Conservation (phyloP, 1,140 invertebrate genomes). For the Marisa cornuarietis region DNA sequence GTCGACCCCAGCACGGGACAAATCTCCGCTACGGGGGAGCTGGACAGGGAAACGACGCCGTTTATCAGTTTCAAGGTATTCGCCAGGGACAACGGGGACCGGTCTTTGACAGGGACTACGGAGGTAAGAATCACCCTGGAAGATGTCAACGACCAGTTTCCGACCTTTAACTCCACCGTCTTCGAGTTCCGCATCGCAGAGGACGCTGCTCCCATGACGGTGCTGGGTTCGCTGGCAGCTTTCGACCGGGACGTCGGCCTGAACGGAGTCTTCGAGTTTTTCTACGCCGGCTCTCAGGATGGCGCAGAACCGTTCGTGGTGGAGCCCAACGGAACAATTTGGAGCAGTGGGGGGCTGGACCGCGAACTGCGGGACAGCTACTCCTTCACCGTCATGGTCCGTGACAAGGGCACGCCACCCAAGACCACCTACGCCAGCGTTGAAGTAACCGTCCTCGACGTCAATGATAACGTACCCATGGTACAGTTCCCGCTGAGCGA, state of each 20-base stretch:
- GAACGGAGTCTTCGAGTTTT: constrained; percentile 73
- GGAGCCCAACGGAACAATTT: constrained; percentile 84
- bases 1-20: constrained; percentile 41
- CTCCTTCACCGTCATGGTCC: constrained; percentile 83
- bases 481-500: constrained; percentile 81
- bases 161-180: constrained; percentile 74
- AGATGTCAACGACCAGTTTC: constrained; percentile 93
- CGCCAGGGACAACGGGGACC: constrained; percentile 27
- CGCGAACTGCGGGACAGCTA: constrained; percentile 83
- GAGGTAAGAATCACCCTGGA: constrained; percentile 87
- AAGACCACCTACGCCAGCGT: constrained; percentile 40
- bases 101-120: constrained; percentile 79
- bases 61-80: constrained; percentile 28
- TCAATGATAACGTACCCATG: constrained; percentile 50
- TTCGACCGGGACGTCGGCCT: constrained; percentile 88
- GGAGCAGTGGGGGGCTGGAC: constrained; percentile 91
- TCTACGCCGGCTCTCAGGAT: constrained; percentile 33
- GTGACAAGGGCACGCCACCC: constrained; percentile 49
- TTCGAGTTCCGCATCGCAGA: constrained; percentile 44
- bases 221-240: constrained; percentile 38
- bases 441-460: constrained; percentile 43
- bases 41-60: constrained; percentile 43
- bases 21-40: constrained; percentile 26
- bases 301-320: constrained; percentile 42
- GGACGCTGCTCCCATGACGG: constrained; percentile 27